These are phyloP conservation scores for Halisarca cf. caerulea DNA, from an alignment of 37 sponge, comb jelly and placozoan genomes.

Conservation along the genomic window DNA sequence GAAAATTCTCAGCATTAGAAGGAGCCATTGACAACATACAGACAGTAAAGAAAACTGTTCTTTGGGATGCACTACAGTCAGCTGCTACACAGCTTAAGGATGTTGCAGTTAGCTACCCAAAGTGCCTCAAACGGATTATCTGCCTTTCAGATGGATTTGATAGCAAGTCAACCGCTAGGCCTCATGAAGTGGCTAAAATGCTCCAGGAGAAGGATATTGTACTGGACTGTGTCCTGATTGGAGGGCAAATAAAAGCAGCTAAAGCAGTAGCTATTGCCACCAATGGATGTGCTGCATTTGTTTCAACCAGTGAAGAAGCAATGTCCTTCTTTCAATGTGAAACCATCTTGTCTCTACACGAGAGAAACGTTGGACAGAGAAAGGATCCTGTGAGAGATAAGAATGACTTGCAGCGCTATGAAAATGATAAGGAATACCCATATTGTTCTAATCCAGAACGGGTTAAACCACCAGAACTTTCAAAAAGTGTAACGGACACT, in stretches of 20 bases:
- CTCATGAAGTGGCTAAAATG: not conserved
- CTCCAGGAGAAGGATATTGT: not conserved
- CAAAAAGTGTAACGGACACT: not conserved
- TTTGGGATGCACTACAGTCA: not conserved
- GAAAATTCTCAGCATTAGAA: not conserved
- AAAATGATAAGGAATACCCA: constrained; percentile 13
- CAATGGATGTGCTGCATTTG: constrained; percentile 25
- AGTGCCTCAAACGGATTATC: not conserved
- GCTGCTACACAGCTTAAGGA: not conserved
- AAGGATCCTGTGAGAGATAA: not conserved
- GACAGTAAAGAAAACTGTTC: not conserved
- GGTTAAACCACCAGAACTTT: constrained; percentile 11
- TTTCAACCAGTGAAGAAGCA: not conserved
- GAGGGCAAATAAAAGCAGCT: constrained; percentile 5
- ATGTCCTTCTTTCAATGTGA: constrained; percentile 28
- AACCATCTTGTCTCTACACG: constrained; percentile 7
- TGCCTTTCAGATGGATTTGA: not conserved
- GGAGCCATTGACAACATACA: not conserved
- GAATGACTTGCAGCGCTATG: not conserved
- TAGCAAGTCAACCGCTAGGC: not conserved
- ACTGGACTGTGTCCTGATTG: constrained; percentile 32
- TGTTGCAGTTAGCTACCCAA: not conserved
- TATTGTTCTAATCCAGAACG: constrained; percentile 23
- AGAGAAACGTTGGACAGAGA: constrained; percentile 13
- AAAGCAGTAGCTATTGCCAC: constrained; percentile 35